Conservation (phyloP, 2,113 vertebrate species). For the Pseudopipra pipra region DNA sequence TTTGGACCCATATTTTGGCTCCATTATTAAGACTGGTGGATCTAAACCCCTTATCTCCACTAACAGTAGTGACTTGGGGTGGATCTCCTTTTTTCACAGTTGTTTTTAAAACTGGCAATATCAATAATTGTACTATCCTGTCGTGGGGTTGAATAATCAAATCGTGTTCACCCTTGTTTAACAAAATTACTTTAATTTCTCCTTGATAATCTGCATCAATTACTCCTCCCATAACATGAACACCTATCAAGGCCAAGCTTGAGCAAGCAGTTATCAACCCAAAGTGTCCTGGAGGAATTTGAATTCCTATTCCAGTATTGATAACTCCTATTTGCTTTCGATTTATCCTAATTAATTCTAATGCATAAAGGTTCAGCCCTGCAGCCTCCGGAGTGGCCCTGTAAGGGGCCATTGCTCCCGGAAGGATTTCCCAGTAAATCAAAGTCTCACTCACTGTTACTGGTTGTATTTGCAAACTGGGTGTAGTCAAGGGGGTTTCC, state of each 20-base stretch:
- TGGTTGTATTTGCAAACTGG: not conserved
- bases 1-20: not conserved
- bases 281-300: not conserved
- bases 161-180: not conserved
- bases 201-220: not conserved
- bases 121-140: not conserved
- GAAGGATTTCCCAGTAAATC: not conserved
- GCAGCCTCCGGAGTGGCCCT: not conserved
- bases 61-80: no score
- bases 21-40: not conserved
- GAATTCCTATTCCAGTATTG: not conserved
- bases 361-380: not conserved
- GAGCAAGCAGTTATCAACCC: not conserved
- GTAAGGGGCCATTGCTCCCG: no score
- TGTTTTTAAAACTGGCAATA: not conserved
- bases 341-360: not conserved
- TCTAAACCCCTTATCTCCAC: not conserved
- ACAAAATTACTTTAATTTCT: not conserved
- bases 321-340: not conserved
- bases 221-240: not conserved
- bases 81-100: not conserved
- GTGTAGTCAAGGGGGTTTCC: no score
- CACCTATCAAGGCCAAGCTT: no score
- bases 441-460: not conserved
- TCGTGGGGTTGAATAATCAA: not conserved